Conservation (phyloP, 1,140 invertebrate genomes). For the Bursaphelenchus mucronatus region DNA sequence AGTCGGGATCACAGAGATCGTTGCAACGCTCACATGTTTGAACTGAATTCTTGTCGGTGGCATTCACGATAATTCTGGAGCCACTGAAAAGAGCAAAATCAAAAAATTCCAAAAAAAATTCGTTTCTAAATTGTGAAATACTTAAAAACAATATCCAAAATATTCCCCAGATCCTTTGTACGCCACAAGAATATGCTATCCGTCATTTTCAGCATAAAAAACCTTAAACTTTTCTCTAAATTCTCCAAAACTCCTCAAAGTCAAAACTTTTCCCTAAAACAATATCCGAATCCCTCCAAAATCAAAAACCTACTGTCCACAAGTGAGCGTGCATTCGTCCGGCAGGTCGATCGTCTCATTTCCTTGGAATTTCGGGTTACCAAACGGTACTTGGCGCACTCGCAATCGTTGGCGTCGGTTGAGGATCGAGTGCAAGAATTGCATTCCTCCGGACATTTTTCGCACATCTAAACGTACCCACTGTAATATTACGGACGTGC, state of each 20-base stretch:
- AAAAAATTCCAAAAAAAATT: too few species aligned
- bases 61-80: slow-evolving; percentile 16
- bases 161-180: too few species aligned
- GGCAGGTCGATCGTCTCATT: not conserved
- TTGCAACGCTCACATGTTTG: slow-evolving; percentile 31
- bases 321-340: slow-evolving; percentile 26
- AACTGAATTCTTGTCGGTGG: slow-evolving; percentile 4
- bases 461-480: slow-evolving; percentile 29
- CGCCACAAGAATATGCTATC: too few species aligned
- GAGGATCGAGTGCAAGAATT: slow-evolving; percentile 20
- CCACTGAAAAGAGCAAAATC: slow-evolving; percentile 26
- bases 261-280: too few species aligned
- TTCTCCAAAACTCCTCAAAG: too few species aligned
- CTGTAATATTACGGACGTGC: slow-evolving; percentile 3
- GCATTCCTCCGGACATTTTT: slow-evolving; percentile 38
- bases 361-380: not conserved
- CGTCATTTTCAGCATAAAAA: too few species aligned
- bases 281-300: too few species aligned
- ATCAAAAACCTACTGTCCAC: slow-evolving; percentile 29
- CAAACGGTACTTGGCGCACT: slow-evolving; percentile 26
- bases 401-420: slow-evolving; percentile 17
- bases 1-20: slow-evolving; percentile 32
- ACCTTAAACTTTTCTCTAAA: too few species aligned
- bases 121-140: too few species aligned
- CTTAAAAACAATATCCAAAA: too few species aligned